phyloP scores from a whole-genome alignment of 2,888 invertebrate species.

The Leucophenga montana region DNA sequence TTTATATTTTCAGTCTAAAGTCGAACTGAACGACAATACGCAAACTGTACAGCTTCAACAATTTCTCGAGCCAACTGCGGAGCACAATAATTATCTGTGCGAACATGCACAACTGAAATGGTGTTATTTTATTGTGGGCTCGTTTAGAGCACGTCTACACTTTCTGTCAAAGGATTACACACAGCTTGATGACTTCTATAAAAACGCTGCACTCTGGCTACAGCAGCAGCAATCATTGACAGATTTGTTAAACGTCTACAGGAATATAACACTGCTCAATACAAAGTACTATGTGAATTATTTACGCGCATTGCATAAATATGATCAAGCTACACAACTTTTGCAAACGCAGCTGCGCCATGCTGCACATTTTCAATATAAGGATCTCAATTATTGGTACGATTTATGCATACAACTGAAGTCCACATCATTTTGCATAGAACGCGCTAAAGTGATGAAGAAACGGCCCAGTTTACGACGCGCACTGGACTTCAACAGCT shows the following conservation, averaged over 20 bases:
- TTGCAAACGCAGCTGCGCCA: not conserved
- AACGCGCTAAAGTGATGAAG: not conserved
- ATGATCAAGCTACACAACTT: constrained; percentile 20
- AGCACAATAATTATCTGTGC: constrained; percentile 37
- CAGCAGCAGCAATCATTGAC: constrained; percentile 22
- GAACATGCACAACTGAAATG: constrained; percentile 55
- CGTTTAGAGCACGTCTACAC: constrained; percentile 62
- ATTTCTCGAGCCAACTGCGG: constrained; percentile 35
- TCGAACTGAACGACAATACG: constrained; percentile 34
- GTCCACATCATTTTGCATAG: constrained; percentile 3
- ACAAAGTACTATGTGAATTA: constrained; percentile 62
- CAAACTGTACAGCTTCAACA: constrained; percentile 19
- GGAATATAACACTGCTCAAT: constrained; percentile 51
- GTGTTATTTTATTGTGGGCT: constrained; percentile 62
- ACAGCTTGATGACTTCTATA: constrained; percentile 61
- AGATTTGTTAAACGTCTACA: constrained; percentile 30
- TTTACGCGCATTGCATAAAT: constrained; percentile 54
- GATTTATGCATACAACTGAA: constrained; percentile 55
- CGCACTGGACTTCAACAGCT: constrained; percentile 54
- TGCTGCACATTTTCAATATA: constrained; percentile 12
- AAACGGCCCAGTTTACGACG: constrained; percentile 41
- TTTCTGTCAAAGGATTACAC: constrained; percentile 60
- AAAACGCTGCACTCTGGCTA: constrained; percentile 53
- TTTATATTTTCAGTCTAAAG: constrained; percentile 37
- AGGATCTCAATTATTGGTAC: constrained; percentile 55